These are phyloP conservation scores for Drosophila sp. DNA, from an alignment of 1,140 invertebrate genomes.

Conservation along the genomic window DNA sequence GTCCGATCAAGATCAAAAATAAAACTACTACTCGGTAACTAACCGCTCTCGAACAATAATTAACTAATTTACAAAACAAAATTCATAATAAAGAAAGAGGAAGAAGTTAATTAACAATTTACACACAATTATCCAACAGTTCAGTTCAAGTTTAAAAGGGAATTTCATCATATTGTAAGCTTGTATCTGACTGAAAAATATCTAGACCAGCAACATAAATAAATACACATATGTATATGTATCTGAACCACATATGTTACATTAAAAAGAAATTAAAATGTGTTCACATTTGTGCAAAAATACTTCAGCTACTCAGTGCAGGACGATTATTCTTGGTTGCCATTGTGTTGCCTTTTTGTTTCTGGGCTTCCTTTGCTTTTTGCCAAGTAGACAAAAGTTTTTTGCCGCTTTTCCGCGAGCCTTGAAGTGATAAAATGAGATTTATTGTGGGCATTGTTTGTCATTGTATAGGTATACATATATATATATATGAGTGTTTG, in stretches of 20 bases:
- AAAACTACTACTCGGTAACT: too few relatives aligned
- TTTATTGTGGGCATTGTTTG: conserved; percentile 66
- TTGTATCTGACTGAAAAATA: too few relatives aligned
- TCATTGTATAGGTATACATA: background rate
- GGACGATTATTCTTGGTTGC: conserved; percentile 57
- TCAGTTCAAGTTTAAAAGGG: background rate
- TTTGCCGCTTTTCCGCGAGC: conserved; percentile 44
- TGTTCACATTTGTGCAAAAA: conserved; percentile 38
- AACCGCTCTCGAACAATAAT: too few relatives aligned
- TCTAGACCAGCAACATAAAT: background rate
- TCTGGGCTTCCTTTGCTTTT: conserved; percentile 26
- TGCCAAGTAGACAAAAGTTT: conserved; percentile 49
- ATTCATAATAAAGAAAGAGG: too few relatives aligned
- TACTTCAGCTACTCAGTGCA: conserved; percentile 46
- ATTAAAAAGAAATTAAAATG: conserved; percentile 26
- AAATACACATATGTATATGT: background rate
- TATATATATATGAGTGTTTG: background rate
- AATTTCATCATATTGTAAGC: background rate
- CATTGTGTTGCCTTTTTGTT: conserved; percentile 52
- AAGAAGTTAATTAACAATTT: too few relatives aligned
- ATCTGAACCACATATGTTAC: background rate
- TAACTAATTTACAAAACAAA: too few relatives aligned
- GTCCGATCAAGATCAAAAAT: too few relatives aligned
- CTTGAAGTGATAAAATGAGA: conserved; percentile 73
- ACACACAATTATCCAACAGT: too few relatives aligned